Base-by-base conservation (phyloP, 35 echinoderm and acorn worm species). In the Apostichopus parvimensis region DNA sequence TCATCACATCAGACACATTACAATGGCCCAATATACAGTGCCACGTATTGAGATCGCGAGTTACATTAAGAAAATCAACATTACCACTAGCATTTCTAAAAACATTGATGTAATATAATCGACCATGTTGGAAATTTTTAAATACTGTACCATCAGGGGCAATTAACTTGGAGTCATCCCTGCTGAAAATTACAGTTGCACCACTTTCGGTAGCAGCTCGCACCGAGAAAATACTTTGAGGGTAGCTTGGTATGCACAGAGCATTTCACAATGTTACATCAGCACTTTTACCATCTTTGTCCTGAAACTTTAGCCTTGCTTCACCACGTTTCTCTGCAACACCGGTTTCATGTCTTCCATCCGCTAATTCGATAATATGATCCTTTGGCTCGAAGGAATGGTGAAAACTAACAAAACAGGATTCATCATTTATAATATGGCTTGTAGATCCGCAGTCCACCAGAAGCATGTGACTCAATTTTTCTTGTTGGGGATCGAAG, bases 221-320 rank as follows among this genome's bases (percentile, higher is more conserved):
- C 5, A 94, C 81, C 9, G 90, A 91, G 58, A 94, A 92, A 75
- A 94, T 92, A 75, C 56, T 88, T 6, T 94, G 90, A 1, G 81
- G 80, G 45, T 91, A 94, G 6, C 77, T 81, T 7, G 93, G 88
- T 17, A 83, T 82, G 62, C 14, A 91, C 53, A 91, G 57, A 5
- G 52, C 89, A 21, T 79, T 66, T 91, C 1, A 20, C 70, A 91
- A 28, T 9, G 55, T 83, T 62, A 85, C 92, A n/a, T 64, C 70
- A 28, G 56, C 56, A 5, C 2, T 11, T 45, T 89, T 79, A 12
- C 61, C 61, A 65, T 93, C 2, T 4, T 78, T 56, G 82, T 93
- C 92, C 5, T 83, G 6, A 8, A 93, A 87, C 14, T 12, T 25
- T 1, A 89, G 60, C 6, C 54, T 59, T 79, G 86, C 83, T 34